Percentiles rank a stretch among this genome's conserved stretches.
These are phyloP conservation scores for Drosophila fungiperda DNA, from an alignment of 2,888 invertebrate species.

Conservation along the genomic window DNA sequence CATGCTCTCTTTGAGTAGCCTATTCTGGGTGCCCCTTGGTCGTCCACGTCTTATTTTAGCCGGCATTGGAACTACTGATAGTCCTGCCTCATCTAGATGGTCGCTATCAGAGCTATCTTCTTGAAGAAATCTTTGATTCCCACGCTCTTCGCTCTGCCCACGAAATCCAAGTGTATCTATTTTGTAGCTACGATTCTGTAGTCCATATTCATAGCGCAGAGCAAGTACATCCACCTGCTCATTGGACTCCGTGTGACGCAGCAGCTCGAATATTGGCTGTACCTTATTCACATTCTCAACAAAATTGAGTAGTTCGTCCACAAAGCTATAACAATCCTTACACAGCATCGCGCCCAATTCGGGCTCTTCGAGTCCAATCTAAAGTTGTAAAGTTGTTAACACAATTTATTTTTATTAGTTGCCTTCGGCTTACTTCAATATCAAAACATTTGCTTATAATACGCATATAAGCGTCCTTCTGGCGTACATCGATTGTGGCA, in stretches of 20 bases:
- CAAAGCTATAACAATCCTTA: constrained; percentile 39
- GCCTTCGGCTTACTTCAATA: constrained; percentile 47
- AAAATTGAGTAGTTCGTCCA: constrained; percentile 39
- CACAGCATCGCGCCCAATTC: constrained; percentile 60
- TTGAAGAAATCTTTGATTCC: background rate
- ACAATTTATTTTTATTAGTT: background rate
- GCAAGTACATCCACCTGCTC: constrained; percentile 41
- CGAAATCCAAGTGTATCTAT: background rate
- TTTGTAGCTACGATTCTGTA: constrained; percentile 14
- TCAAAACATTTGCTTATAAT: constrained; percentile 67
- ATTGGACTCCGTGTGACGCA: constrained; percentile 53
- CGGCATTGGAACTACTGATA: background rate
- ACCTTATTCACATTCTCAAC: constrained; percentile 56
- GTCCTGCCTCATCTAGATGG: background rate
- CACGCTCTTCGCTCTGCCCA: background rate
- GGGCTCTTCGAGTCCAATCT: constrained; percentile 62
- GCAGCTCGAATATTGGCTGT: constrained; percentile 62
- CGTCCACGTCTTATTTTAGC: constrained; percentile 33
- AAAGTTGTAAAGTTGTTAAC: background rate
- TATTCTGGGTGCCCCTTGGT: constrained; percentile 15
- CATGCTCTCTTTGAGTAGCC: background rate
- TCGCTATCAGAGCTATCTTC: background rate
- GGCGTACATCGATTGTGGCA: constrained; percentile 24
- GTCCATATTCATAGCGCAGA: constrained; percentile 53
- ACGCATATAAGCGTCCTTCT: constrained; percentile 39